Base-by-base conservation (phyloP, 1,140 invertebrate species). In the Papilio polyxenes region DNA sequence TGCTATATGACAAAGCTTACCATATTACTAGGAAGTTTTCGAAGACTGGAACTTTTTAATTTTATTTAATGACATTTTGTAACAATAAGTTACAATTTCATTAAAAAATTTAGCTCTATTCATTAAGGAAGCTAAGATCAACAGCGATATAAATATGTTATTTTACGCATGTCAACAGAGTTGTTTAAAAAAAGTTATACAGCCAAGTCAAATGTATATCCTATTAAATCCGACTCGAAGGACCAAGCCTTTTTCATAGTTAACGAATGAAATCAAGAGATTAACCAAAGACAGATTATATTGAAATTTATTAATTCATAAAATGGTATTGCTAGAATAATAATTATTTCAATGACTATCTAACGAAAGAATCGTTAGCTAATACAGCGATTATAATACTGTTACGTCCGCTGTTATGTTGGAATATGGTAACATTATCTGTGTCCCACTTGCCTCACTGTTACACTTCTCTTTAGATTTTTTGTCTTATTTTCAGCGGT, bases 401-500 rank as follows among this genome's bases (percentile, higher is more conserved):
- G 31, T 72, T 37, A 37, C 65, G 65, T 72, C 65, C 65, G 31
- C 65, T 2, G 23, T 51, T 53, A 77, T 77, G 20, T 51, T 53
- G 44, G 20, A 53, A 23, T 31, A 53, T 77, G 75, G 75, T 77
- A 23, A 77, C 48, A 77, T 11, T 49, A 20, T 20, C 48, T n/a
- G 72, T 76, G 82, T 82, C 59, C 75, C 82, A 85, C 82, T 85
- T 85, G 82, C 80, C 81, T 81, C 84, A 83, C 81, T 85, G 82
- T 80, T 83, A 77, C 75, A 77, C 48, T 77, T 53, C 75, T 77
- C 75, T 51, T 23, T 23, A 51, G 48, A 8, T 75, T 31, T 77
- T 77, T 51, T 77, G 53, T 53, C 48, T 77, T 77, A 77, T 77
- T 77, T 77, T 77, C 75, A 77, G 75, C 75, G 9, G 74, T 49